phyloP scores from a whole-genome alignment of 2,113 vertebrate genomes.

The Cardinalis cardinalis region DNA sequence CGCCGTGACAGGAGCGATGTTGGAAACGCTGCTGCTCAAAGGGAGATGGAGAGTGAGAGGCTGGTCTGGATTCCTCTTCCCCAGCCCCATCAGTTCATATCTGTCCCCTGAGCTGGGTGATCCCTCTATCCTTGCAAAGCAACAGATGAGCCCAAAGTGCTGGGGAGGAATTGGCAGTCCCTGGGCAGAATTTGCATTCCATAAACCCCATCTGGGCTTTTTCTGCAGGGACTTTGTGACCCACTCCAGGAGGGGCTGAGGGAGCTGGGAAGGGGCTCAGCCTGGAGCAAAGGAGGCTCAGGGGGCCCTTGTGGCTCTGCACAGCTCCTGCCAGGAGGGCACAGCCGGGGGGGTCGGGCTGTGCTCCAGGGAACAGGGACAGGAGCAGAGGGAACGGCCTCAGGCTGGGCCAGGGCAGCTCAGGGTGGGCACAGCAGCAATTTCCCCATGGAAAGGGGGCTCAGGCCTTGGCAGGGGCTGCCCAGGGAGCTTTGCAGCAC shows the following conservation, averaged over 20 bases:
- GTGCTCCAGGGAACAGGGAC: background rate
- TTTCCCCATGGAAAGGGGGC: rapidly evolving
- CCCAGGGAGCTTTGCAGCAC: background rate
- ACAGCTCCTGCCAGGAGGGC: background rate
- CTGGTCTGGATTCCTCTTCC: background rate
- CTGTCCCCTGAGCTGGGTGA: background rate
- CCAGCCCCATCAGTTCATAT: background rate
- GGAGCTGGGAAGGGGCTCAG: background rate
- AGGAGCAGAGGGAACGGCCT: background rate
- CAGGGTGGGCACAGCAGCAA: background rate
- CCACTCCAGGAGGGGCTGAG: background rate
- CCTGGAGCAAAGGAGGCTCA: background rate
- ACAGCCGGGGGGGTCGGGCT: background rate
- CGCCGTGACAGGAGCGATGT: background rate
- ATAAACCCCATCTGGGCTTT: background rate
- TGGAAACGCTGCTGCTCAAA: background rate
- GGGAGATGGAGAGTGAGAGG: background rate
- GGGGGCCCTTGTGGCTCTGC: background rate
- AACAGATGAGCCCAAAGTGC: background rate
- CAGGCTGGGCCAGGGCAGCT: no score
- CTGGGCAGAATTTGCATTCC: background rate
- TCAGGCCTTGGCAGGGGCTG: rapidly evolving
- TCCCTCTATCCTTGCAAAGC: background rate
- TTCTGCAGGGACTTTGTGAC: background rate
- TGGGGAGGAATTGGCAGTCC: background rate